Evolutionary conservation across 2,113 vertebrate species (phyloP).

Genomic region (Otus sunia): DNA sequence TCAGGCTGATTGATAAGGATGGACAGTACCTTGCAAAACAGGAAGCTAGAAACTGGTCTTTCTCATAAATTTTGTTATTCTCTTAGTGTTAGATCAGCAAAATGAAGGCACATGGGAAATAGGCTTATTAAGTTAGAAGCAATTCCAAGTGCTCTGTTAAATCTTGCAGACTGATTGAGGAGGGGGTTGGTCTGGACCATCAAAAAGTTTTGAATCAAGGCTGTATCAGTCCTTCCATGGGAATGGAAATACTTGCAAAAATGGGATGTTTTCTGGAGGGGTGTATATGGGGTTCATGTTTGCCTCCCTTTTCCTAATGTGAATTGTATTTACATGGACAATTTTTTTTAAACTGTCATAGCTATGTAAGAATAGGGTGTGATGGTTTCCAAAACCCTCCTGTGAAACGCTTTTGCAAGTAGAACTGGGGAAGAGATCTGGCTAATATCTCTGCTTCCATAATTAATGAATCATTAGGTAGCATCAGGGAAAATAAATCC

Average conservation of each 20-base stretch:
- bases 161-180: not conserved
- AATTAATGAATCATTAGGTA: not conserved
- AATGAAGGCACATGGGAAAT: slow-evolving; percentile 4
- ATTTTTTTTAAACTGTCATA: not conserved
- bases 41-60: not conserved
- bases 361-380: not conserved
- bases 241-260: not conserved
- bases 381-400: not conserved
- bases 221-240: not conserved
- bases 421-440: not conserved
- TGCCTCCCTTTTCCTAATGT: not conserved
- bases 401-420: not conserved
- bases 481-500: not conserved
- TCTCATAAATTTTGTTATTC: not conserved
- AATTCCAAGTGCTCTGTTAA: not conserved
- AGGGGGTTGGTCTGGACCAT: not conserved
- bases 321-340: no score
- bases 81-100: not conserved
- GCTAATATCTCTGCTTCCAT: not conserved
- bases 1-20: not conserved
- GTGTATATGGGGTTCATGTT: rapidly evolving
- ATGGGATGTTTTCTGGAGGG: not conserved
- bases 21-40: slow-evolving; percentile 2
- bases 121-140: not conserved
- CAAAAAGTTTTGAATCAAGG: not conserved